Evolutionary conservation across 2,888 invertebrate genomes (phyloP), one percentile per base, ranked within the genome.

Genomic region (Frankliniella fusca): DNA sequence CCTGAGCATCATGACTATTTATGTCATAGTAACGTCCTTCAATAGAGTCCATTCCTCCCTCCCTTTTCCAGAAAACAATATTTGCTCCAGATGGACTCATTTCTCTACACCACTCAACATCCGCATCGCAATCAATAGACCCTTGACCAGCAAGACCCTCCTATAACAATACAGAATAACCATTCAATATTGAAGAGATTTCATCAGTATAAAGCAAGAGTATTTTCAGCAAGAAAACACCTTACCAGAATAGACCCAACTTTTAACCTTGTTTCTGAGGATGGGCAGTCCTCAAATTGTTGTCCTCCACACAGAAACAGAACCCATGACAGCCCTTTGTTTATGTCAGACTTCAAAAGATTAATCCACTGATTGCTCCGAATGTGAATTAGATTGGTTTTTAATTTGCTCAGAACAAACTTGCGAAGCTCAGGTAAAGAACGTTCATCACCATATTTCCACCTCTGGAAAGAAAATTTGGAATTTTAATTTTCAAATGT

Each of bases 221-320:
- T 20, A 88, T 87, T 89, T 89, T 86, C 18, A 85, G 23, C 9
- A 27, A 76, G 80, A 23, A 48, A 48, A 23, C 54, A 54, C 18
- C 91, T 90, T 88, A 94, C 95, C 90, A 96, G 90, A 88, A 92
- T 93, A 81, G 93, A 93, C 81, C 94, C 92, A 61, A 95, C 89
- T 88, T 94, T 94, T 3, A 90, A 89, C 70, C 91, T 88, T 2
- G 90, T 79, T 82, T 11, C 49, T 61, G 48, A n/a, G 9, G 28
- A 61, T 8, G 38, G 65, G 23, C 54, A 20, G 83, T 85, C 88
- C 88, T 84, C 88, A 86, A 86, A 88, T 88, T 83, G 88, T 76
- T 85, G 82, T 82, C 79, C 82, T 11, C 86, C 86, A 82, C 87
- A 87, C 38, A 85, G 84, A 81, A 87, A 87, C 76, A 87, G 83